Evolutionary conservation across 1,140 invertebrate species (phyloP), one percentile per base, ranked within the genome.

Genomic region (Sinella curviseta): DNA sequence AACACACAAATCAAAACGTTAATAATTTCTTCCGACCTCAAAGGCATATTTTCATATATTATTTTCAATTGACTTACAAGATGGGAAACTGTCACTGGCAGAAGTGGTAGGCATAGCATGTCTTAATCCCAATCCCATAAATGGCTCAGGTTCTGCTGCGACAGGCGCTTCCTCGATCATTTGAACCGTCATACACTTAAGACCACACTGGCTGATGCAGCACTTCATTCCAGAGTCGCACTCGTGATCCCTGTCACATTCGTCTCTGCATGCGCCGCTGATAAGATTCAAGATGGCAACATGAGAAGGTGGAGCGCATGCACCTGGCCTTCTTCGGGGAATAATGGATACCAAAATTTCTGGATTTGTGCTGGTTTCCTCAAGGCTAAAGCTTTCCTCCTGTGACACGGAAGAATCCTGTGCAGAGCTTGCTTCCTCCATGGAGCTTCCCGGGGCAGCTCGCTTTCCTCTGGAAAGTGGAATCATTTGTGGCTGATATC

Each of bases 151-250:
- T 17, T 14, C 65, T 3, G 65, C 65, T 31, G 26, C 3, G 39
- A 48, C 39, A 48, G 39, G 39, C 39, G 39, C 20, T 20, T 48
- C 39, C 20, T 48, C 39, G 8, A 20, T 65, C 8, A 26, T 65
- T 26, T 65, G 57, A 8, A 65, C 26, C 12, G 31, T n/a, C 26
- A 76, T 78, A 75, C 83, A 85, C 35, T 79, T 76, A 8, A 80
- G 79, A 3, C 85, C 85, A 80, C 84, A 85, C 1, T 80, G 67
- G 14, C 80, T 81, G 31, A 82, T 33, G 57, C 85, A 85, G 35
- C 85, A 85, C 73, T 83, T 84, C 1, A 80, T 33, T 24, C 80
- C 33, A 31, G 57, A 79, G n/a, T 74, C 57, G 55, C 85, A 85
- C 30, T 85, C 83, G 33, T 79, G 48, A 73, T 85, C 85, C 16